Conservation (phyloP, 2,113 vertebrate species). For the human (Homo sapiens) region DNA sequence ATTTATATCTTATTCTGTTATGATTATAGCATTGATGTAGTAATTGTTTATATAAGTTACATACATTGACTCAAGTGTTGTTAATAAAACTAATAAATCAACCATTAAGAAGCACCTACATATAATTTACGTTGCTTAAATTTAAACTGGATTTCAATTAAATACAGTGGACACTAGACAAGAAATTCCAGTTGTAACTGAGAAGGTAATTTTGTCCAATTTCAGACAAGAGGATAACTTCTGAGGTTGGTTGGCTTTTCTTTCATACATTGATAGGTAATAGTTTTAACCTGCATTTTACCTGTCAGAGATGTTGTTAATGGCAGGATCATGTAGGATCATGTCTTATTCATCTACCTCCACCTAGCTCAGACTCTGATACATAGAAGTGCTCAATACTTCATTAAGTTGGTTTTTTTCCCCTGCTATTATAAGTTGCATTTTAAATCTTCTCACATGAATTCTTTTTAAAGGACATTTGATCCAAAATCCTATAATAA, state of each 20-base stretch:
- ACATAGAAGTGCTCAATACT: not conserved
- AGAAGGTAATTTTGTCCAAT: not conserved
- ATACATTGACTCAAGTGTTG: not conserved
- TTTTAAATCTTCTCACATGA: not conserved
- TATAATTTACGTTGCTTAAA: not conserved
- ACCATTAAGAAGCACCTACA: not conserved
- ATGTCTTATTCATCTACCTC: slow-evolving; percentile 15
- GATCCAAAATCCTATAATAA: not conserved
- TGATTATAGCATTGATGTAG: not conserved
- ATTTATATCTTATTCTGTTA: not conserved
- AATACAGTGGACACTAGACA: not conserved
- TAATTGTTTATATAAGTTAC: not conserved
- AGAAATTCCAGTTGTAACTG: not conserved
- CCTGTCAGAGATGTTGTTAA: not conserved
- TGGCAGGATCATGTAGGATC: not conserved
- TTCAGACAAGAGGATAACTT: not conserved
- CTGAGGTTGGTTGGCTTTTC: not conserved
- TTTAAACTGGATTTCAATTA: slow-evolving; percentile 30
- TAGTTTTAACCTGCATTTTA: slow-evolving; percentile 42
- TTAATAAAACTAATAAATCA: slow-evolving; percentile 30
- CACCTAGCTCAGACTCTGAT: not conserved
- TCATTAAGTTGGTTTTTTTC: slow-evolving; percentile 15
- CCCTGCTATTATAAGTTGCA: not conserved
- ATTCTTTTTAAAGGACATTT: not conserved
- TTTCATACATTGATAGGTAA: not conserved